These are phyloP conservation scores for Sakesphorus luctuosus DNA, from an alignment of 2,113 vertebrate genomes.

Conservation along the genomic window DNA sequence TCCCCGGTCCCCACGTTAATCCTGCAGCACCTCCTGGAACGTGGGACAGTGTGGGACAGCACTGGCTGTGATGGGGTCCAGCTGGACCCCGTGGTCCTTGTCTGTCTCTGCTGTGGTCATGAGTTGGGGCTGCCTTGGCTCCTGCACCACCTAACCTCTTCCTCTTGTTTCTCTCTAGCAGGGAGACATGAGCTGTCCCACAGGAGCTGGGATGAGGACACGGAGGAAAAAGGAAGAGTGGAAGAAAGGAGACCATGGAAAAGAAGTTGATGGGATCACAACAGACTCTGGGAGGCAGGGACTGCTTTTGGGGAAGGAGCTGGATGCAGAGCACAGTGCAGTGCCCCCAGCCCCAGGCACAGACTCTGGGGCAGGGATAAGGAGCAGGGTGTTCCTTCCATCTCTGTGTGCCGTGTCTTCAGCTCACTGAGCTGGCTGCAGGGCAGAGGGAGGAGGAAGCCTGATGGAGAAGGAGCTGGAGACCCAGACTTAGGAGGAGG, in stretches of 20 bases:
- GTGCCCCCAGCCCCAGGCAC: not conserved
- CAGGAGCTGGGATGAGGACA: not conserved
- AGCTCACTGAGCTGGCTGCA: not conserved
- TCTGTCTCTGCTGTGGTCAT: accelerated
- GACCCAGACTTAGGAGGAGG: not conserved
- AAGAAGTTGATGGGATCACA: accelerated
- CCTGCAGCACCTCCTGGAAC: not conserved
- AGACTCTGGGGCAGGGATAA: accelerated
- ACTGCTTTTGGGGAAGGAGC: not conserved
- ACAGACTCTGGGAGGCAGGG: not conserved
- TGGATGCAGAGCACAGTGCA: accelerated
- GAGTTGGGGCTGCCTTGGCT: not conserved
- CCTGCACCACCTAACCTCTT: not conserved
- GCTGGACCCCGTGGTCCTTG: accelerated
- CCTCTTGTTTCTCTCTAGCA: not conserved
- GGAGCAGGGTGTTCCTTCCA: not conserved
- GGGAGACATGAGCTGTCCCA: accelerated
- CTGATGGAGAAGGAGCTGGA: not conserved
- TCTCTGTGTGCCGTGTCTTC: not conserved
- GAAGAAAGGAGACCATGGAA: not conserved
- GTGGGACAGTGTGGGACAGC: not conserved
- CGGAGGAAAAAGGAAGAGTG: not conserved
- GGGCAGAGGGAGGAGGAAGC: not conserved
- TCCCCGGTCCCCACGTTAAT: not conserved
- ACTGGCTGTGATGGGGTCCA: not conserved